Conservation (phyloP, 23 tunicate genomes). For the Trididemnum miniatum region DNA sequence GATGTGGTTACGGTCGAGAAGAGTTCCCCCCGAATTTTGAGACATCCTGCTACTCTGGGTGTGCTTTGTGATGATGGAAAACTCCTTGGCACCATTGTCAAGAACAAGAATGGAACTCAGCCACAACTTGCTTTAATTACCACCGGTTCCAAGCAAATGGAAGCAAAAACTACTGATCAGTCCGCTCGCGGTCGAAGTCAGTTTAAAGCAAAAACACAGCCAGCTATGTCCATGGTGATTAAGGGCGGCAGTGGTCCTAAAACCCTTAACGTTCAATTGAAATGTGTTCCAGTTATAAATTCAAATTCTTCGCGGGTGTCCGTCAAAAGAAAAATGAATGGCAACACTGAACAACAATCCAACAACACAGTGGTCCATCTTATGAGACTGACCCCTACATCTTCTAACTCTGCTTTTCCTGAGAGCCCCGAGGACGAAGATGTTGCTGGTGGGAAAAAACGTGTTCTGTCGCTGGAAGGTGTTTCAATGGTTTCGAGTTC, state of each 20-base stretch:
- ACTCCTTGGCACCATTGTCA: slow-evolving; percentile 56
- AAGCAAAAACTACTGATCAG: background rate
- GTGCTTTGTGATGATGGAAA: slow-evolving; percentile 47
- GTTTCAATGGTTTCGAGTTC: slow-evolving; percentile 68
- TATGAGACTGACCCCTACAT: slow-evolving; percentile 25
- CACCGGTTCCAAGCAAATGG: slow-evolving; percentile 31
- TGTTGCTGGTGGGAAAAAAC: slow-evolving; percentile 23
- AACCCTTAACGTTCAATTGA: slow-evolving; percentile 46
- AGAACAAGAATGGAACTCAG: slow-evolving; percentile 50
- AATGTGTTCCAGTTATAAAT: slow-evolving; percentile 34
- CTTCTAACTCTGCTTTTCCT: slow-evolving; percentile 20
- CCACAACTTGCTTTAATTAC: slow-evolving; percentile 55
- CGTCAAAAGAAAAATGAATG: slow-evolving; percentile 8
- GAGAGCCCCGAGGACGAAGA: slow-evolving; percentile 18
- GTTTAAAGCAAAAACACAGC: slow-evolving; percentile 36
- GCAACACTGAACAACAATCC: background rate
- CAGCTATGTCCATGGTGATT: slow-evolving; percentile 42
- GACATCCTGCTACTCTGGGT: slow-evolving; percentile 20
- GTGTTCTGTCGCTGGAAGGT: slow-evolving; percentile 75
- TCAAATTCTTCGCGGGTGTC: slow-evolving; percentile 6
- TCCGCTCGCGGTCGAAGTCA: slow-evolving; percentile 18
- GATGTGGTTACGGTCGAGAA: slow-evolving; percentile 86
- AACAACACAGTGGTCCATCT: slow-evolving; percentile 29
- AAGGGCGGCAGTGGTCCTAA: slow-evolving; percentile 14
- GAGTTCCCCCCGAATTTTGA: background rate